Percentiles rank a stretch among this genome's conserved stretches.
These are phyloP conservation scores for Halocaridina rubra DNA, from an alignment of 2,888 invertebrate species.

Conservation along the genomic window DNA sequence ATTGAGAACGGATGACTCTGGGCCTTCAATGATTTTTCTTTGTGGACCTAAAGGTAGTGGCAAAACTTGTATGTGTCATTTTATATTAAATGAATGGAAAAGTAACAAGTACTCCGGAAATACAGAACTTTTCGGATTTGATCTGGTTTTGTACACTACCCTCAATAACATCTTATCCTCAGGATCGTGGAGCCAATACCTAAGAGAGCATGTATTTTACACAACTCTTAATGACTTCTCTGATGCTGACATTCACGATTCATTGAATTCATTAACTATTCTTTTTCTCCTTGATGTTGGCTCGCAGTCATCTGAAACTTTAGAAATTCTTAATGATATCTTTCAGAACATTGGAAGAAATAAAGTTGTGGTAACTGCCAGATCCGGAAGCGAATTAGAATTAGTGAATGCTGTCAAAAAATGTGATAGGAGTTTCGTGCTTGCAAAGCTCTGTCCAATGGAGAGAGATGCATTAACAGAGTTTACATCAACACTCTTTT, in stretches of 20 bases:
- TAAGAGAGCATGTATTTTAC: constrained; percentile 29
- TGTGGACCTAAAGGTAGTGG: constrained; percentile 44
- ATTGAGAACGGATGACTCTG: neutral
- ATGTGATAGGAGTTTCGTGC: neutral
- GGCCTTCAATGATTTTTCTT: constrained; percentile 28
- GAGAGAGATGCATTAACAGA: constrained; percentile 15
- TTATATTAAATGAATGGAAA: constrained; percentile 46
- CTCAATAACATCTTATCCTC: constrained; percentile 10
- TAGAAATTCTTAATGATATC: constrained; percentile 11
- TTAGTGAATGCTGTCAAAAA: constrained; percentile 1
- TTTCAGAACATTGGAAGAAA: constrained; percentile 24
- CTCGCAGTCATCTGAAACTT: neutral
- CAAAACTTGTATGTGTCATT: constrained; percentile 42
- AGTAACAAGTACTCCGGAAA: neutral
- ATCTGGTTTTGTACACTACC: constrained; percentile 32
- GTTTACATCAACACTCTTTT: constrained; percentile 10
- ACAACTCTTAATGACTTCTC: constrained; percentile 33
- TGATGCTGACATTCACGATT: constrained; percentile 3
- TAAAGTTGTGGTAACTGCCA: neutral
- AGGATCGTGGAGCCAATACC: constrained; percentile 37
- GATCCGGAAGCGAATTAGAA: neutral
- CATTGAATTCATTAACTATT: neutral
- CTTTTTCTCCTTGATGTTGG: constrained; percentile 36
- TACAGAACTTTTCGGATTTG: constrained; percentile 31
- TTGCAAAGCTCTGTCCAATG: constrained; percentile 41